phyloP scores from a whole-genome alignment of 1,140 invertebrate species.

The Reticulitermes speratus region DNA sequence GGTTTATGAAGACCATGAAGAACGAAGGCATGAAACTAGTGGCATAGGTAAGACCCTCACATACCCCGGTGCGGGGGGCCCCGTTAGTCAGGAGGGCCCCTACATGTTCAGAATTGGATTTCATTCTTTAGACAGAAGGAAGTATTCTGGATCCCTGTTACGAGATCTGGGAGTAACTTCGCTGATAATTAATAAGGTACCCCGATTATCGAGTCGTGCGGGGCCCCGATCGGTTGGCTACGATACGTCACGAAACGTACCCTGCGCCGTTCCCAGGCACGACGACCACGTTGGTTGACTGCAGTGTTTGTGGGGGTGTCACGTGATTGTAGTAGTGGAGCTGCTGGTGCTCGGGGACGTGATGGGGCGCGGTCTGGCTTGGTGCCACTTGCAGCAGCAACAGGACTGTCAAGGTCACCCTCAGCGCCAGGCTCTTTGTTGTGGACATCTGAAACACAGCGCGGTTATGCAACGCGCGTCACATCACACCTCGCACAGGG shows the following conservation, averaged over 20 bases:
- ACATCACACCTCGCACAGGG: background rate
- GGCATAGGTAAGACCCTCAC: no score
- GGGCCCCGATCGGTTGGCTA: no score
- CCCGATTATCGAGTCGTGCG: no score
- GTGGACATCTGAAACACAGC: background rate
- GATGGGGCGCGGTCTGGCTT: background rate
- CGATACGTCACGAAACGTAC: background rate
- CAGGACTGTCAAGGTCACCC: slow-evolving; percentile 12
- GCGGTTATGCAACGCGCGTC: background rate
- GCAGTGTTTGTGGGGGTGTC: background rate
- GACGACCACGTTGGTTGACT: background rate
- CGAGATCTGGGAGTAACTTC: no score
- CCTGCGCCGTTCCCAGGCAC: background rate
- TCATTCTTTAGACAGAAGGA: no score
- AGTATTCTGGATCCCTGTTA: no score
- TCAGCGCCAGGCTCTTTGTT: background rate
- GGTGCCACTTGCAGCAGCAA: background rate
- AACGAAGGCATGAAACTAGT: no score
- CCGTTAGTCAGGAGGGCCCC: no score
- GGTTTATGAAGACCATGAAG: no score
- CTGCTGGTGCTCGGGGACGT: background rate
- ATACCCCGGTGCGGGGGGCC: no score
- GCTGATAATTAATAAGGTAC: no score
- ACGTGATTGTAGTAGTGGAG: background rate
- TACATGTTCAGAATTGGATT: no score